Conservation (phyloP, 2,888 invertebrate species). For the Melinaea menophilus region DNA sequence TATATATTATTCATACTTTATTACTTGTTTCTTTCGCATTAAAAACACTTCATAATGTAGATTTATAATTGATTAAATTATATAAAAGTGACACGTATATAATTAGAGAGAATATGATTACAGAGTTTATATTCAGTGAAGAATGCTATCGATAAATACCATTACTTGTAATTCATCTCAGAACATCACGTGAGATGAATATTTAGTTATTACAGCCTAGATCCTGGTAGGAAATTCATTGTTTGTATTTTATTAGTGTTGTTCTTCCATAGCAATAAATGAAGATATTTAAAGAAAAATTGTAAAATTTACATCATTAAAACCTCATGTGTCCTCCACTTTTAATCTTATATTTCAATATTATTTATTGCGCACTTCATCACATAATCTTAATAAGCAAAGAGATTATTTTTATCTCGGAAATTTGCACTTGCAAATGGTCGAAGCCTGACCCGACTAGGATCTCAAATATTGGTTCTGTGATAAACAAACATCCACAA, state of each 20-base stretch:
- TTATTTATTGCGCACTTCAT: constrained; percentile 47
- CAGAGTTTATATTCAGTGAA: constrained; percentile 26
- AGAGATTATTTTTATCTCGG: constrained; percentile 71
- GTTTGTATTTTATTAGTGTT: not conserved
- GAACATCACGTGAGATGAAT: constrained; percentile 29
- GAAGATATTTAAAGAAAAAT: no score
- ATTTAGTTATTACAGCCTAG: constrained; percentile 32
- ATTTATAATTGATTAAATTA: no score
- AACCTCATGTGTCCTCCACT: constrained; percentile 3
- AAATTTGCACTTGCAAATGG: constrained; percentile 74
- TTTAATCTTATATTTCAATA: constrained; percentile 25
- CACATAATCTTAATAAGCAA: constrained; percentile 63
- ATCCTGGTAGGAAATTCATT: constrained; percentile 33
- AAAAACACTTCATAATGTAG: no score
- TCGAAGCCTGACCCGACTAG: constrained; percentile 67
- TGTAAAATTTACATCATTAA: not conserved
- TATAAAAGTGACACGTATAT: constrained; percentile 7
- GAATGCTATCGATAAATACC: constrained; percentile 27
- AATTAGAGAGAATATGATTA: constrained; percentile 16
- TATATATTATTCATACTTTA: no score
- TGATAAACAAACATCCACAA: constrained; percentile 67
- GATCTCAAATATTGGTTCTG: constrained; percentile 68
- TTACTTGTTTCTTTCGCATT: no score
- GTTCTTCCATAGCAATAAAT: not conserved
- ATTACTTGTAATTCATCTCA: constrained; percentile 31